phyloP scores from a whole-genome alignment of 2,113 vertebrate genomes.

The Prionailurus viverrinus region DNA sequence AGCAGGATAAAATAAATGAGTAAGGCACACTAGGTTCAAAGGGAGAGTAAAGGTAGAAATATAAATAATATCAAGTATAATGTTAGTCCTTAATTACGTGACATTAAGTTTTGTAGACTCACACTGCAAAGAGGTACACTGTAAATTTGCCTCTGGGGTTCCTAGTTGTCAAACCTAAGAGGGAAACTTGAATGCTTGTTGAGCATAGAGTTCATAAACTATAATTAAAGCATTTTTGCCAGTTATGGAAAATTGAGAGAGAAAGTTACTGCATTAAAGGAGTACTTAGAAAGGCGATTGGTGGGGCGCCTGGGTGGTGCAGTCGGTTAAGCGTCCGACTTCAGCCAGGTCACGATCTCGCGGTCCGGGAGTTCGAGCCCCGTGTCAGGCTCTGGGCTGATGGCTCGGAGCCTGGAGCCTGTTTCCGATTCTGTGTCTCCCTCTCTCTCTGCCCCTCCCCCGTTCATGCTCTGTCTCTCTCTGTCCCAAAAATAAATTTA shows the following conservation, averaged over 20 bases:
- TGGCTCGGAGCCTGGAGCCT: too few relatives aligned
- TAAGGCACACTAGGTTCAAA: slow-evolving; percentile 28
- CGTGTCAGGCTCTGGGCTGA: too few relatives aligned
- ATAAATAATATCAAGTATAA: background rate
- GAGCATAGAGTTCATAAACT: background rate
- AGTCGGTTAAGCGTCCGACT: too few relatives aligned
- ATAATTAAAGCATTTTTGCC: background rate
- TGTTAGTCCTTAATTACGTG: background rate
- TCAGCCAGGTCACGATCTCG: too few relatives aligned
- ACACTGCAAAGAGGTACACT: background rate
- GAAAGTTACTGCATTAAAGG: background rate
- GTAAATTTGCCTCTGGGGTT: slow-evolving; percentile 21
- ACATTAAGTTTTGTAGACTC: background rate
- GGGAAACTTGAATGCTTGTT: background rate
- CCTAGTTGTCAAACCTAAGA: slow-evolving; percentile 28
- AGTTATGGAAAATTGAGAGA: slow-evolving; percentile 35
- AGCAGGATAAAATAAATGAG: slow-evolving; percentile 32
- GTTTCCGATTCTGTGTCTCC: too few relatives aligned
- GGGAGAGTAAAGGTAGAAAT: slow-evolving; percentile 13
- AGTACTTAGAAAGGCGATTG: background rate
- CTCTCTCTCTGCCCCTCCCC: too few relatives aligned
- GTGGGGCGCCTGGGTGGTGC: too few relatives aligned
- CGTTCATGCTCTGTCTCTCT: too few relatives aligned
- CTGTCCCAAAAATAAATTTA: too few relatives aligned
- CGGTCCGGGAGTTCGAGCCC: too few relatives aligned